Base-by-base conservation (phyloP, 2,797 vertebrate species). In the Pseudochaenichthys georgianus region DNA sequence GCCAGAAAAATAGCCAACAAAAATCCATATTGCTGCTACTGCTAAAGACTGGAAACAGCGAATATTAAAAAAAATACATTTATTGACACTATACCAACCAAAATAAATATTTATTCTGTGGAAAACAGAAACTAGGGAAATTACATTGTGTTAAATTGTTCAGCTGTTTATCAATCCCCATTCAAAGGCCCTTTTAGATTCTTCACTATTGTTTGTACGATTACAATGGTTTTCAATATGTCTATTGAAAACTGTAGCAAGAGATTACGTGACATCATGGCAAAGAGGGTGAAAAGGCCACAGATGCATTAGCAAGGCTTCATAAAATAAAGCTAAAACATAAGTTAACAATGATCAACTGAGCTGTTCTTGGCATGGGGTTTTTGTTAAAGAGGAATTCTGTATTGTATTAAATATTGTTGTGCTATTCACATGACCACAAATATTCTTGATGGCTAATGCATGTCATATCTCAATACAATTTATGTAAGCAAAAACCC, bases 121-220 rank as follows among this genome's bases (percentile, higher is more conserved):
- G 42, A 68, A 81, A 83, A 88, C 78, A 88, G 82, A 78, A 88
- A 80, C 72, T 58, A 21, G 82, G 90, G 89, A 92, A 91, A 92
- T 88, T 82, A 84, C 90, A 85, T 83, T 70, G 52, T 82, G 80
- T 82, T 83, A 88, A 85, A 94, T 94, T 94, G 92, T 94, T 92
- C 87, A n/a, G 53, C 77, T 92, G 92, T 95, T 93, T 94, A 93
- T 90, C 91, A 86, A 89, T 86, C 85, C 21, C 79, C 77, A 86
- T 88, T 90, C 85, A 83, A 73, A 77, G 21, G 58, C 70, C 78
- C 61, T 41, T 84, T 83, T 63, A 73, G 72, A 88, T 70, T 83
- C 58, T 86, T 82, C 58, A 10, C 75, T 34, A 90, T 93, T 92
- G 89, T 93, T 88, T 3, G 1, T 21, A 66, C n/a, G 54, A 75